Base-by-base conservation (phyloP, 2,888 invertebrate genomes). In the Ormia ochracea region DNA sequence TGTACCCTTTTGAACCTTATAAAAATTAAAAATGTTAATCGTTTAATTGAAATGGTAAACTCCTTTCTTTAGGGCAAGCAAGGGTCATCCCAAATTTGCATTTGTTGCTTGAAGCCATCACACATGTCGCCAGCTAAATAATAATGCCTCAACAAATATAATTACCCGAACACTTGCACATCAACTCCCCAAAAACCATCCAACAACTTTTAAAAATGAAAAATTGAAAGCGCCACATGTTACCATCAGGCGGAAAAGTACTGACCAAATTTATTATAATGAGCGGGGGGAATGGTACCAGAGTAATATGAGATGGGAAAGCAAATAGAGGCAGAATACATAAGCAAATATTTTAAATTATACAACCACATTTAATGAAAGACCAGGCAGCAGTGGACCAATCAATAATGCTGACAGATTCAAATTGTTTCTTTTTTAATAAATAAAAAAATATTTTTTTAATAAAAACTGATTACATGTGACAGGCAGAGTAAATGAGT, bases 211-310 rank as follows among this genome's bases (percentile, higher is more conserved):
- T 12, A 9, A 21, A 21, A 21, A 19, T 9, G 33, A 65, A 36
- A 14, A 54, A 5, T 31, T 10, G 17, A 33, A 7, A 45, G 48
- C 43, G n/a, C 41, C 14, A 50, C 65, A 63, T 14, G 33, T 58
- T 43, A 38, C 26, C 2, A 17, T 48, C 26, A 23, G 12, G 7
- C 36, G 38, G 19, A 45, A 36, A 36, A 56, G 38, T 19, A 66
- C 48, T 38, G 48, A 50, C 21, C 14, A 59, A 48, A 59, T 58
- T 58, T 59, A 50, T 59, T 59, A 48, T 28, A 14, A 28, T 28
- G 28, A 59, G 31, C 50, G 19, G 17, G n/a, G 58, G 48, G 59
- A 59, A 52, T 33, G 19, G 9, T 23, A 31, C 31, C n/a, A 48
- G 6, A 26, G 45, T 50, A 38, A 61, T 21, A 26, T 38, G 48